Percentiles rank a stretch among this genome's conserved stretches.
Conservation (phyloP, 1,140 invertebrate genomes). For the Vollenhovia emeryi region DNA sequence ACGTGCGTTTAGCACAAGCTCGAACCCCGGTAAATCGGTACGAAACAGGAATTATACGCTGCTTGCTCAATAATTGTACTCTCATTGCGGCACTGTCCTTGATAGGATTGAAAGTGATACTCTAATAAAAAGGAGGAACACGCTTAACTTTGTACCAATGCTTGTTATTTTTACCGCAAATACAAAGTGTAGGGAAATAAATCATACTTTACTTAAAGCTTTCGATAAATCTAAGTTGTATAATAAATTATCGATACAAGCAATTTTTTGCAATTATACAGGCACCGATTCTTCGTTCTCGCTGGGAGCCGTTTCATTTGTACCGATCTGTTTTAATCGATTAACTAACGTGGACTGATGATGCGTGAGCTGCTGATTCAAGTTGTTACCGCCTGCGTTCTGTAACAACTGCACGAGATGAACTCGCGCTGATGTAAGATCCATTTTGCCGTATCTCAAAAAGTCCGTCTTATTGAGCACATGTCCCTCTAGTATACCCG, state of each 20-base stretch:
- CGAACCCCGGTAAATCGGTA: slow-evolving; percentile 58
- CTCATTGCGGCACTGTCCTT: slow-evolving; percentile 63
- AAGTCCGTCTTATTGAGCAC: slow-evolving; percentile 89
- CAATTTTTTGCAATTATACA: slow-evolving; percentile 81
- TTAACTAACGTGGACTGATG: slow-evolving; percentile 89
- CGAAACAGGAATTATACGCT: slow-evolving; percentile 47
- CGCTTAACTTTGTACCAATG: slow-evolving; percentile 53
- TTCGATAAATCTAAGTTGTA: slow-evolving; percentile 80
- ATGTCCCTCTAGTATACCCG: slow-evolving; percentile 88
- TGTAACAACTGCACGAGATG: slow-evolving; percentile 88
- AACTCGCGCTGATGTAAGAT: slow-evolving; percentile 87
- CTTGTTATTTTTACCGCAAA: slow-evolving; percentile 78
- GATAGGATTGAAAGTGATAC: slow-evolving; percentile 52
- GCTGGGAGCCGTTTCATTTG: slow-evolving; percentile 76
- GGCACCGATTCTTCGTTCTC: slow-evolving; percentile 78
- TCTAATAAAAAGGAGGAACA: slow-evolving; percentile 56
- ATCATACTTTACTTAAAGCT: slow-evolving; percentile 80
- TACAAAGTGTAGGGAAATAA: slow-evolving; percentile 70
- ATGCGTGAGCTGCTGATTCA: slow-evolving; percentile 89
- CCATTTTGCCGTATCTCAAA: slow-evolving; percentile 87
- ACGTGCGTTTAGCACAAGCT: slow-evolving; percentile 49
- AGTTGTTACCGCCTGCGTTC: slow-evolving; percentile 86
- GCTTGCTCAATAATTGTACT: slow-evolving; percentile 67
- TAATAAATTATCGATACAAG: slow-evolving; percentile 81
- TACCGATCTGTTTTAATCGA: slow-evolving; percentile 87